Conservation (phyloP, 2,113 vertebrate species). For the Catharus minimus region DNA sequence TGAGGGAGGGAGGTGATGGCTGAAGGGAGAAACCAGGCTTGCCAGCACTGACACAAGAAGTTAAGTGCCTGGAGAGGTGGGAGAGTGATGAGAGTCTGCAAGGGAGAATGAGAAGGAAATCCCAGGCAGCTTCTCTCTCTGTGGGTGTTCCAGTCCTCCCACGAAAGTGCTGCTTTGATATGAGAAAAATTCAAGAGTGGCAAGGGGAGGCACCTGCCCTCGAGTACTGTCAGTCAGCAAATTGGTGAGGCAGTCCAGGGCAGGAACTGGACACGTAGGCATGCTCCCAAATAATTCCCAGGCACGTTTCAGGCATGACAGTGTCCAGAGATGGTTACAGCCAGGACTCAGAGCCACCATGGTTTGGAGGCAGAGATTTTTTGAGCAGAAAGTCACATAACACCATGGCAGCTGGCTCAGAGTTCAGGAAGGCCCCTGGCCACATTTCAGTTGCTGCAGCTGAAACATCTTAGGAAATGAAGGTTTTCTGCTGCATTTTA, state of each 20-base stretch:
- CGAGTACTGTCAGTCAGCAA: background rate
- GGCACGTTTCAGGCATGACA: background rate
- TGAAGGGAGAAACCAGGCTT: background rate
- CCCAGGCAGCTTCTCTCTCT: background rate
- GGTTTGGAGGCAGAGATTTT: background rate
- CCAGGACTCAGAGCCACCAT: background rate
- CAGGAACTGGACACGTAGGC: background rate
- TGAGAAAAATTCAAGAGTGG: background rate
- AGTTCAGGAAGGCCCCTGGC: background rate
- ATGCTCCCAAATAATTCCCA: background rate
- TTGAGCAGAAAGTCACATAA: background rate
- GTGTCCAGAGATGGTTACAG: background rate
- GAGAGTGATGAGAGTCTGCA: background rate
- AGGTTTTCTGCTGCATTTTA: background rate
- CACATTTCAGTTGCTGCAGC: background rate
- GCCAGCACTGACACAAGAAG: background rate
- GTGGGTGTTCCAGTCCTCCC: background rate
- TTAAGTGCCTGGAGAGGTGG: background rate
- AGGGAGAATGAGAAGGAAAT: background rate
- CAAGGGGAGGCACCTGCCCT: background rate
- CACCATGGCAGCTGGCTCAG: background rate
- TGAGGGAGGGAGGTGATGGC: background rate
- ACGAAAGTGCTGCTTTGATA: background rate
- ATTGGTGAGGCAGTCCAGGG: background rate
- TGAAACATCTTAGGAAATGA: background rate